Evolutionary conservation across 2,113 vertebrate species (phyloP).

Genomic region (Poeciliopsis retropinna): DNA sequence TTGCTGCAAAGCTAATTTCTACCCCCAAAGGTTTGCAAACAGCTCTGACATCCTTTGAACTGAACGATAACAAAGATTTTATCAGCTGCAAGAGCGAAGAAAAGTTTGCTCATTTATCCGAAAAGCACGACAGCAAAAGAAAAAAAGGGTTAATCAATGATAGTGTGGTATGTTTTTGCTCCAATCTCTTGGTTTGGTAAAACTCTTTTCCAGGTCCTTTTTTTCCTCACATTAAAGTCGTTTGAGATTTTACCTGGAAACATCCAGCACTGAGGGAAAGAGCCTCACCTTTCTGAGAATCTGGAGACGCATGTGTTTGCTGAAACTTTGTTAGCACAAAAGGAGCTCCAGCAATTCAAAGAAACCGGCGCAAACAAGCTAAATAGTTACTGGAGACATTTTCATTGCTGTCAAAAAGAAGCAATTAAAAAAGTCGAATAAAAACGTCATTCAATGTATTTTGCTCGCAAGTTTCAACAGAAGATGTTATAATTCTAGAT

Average conservation of each 20-base stretch:
- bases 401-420: conserved; percentile 3
- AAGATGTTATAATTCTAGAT: not conserved
- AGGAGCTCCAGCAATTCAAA: not conserved
- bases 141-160: conserved; percentile 31
- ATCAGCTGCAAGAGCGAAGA: conserved; percentile 46
- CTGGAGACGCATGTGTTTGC: not conserved
- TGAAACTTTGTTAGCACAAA: conserved; percentile 8
- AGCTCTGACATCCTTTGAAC: conserved; percentile 62
- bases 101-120: conserved; percentile 30
- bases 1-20: conserved; percentile 48
- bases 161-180: not conserved
- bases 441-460: not conserved
- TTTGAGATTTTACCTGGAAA: not conserved
- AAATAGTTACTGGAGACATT: conserved; percentile 2
- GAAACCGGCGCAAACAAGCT: conserved; percentile 1
- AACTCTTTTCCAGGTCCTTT: not conserved
- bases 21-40: conserved; percentile 69
- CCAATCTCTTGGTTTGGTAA: not conserved
- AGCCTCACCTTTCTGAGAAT: conserved; percentile 10
- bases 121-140: conserved; percentile 17
- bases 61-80: conserved; percentile 53
- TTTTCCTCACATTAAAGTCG: not conserved
- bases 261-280: not conserved
- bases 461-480: not conserved
- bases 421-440: not conserved